A percentile compares a stretch with the other conserved stretches of the same genome.
Conservation (phyloP, 2,797 vertebrate genomes). For the Pteronotus mesoamericanus region DNA sequence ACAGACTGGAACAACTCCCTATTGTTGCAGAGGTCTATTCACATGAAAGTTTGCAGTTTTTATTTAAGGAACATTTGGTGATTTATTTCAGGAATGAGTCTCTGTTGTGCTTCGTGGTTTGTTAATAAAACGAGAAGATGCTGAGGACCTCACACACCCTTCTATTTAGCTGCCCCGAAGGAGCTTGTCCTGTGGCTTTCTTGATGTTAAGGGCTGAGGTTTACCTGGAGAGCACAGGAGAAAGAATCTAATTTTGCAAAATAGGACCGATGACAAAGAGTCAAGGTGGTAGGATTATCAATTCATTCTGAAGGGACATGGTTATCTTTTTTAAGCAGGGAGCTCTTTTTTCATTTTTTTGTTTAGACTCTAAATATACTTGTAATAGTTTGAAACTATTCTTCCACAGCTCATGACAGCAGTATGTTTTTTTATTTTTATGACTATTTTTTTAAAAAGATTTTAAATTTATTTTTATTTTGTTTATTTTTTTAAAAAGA, state of each 20-base stretch:
- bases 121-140: conserved; percentile 67
- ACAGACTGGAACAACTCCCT: conserved; percentile 78
- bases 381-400: neutral
- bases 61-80: conserved; percentile 81
- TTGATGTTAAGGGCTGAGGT: neutral
- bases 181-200: neutral
- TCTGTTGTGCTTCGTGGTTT: conserved; percentile 66
- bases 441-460: neutral
- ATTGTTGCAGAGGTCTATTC: conserved; percentile 80
- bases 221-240: neutral
- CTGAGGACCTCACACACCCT: neutral
- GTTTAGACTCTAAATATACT: neutral
- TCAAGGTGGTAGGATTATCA: neutral
- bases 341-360: neutral
- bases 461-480: neutral
- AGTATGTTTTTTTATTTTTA: neutral
- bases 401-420: neutral
- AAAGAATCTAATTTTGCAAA: neutral
- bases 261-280: neutral
- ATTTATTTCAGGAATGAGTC: conserved; percentile 77
- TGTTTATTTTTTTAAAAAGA: too few species aligned
- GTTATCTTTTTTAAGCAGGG: neutral
- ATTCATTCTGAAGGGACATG: neutral
- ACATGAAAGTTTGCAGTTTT: conserved; percentile 80
- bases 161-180: neutral